phyloP scores from a whole-genome alignment of 2,113 vertebrate genomes.

The Prionailurus bengalensis region DNA sequence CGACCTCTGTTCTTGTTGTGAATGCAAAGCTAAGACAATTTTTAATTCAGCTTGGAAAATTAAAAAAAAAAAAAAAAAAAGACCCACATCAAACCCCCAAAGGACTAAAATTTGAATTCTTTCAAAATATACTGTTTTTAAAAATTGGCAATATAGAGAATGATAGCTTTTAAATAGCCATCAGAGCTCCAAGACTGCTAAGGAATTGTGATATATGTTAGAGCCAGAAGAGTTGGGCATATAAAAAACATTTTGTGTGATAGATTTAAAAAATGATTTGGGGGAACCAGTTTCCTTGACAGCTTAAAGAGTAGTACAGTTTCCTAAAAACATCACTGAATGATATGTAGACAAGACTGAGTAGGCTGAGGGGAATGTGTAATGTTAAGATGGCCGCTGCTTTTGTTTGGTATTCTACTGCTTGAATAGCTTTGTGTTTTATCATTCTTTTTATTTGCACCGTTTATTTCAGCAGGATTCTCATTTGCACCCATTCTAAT shows the following conservation, averaged over 20 bases:
- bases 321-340: constrained; percentile 58
- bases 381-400: constrained; percentile 85
- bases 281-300: constrained; percentile 70
- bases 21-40: constrained; percentile 1
- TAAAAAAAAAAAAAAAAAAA: not conserved
- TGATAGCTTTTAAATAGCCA: constrained; percentile 61
- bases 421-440: constrained; percentile 91
- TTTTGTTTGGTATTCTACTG: constrained; percentile 88
- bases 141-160: constrained; percentile 14
- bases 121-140: constrained; percentile 57
- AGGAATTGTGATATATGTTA: constrained; percentile 59
- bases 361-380: constrained; percentile 76
- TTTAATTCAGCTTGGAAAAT: constrained; percentile 59
- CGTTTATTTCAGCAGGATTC: constrained; percentile 95
- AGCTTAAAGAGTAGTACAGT: constrained; percentile 65
- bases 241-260: constrained; percentile 3
- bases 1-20: not conserved
- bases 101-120: constrained; percentile 58
- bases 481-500: constrained; percentile 99
- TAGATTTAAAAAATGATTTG: constrained; percentile 65
- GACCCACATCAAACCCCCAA: not conserved
- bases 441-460: constrained; percentile 92
- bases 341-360: constrained; percentile 60
- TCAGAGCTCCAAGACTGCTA: not conserved
- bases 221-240: constrained; percentile 53